Conservation (phyloP, 2,888 invertebrate species). For the Minunthozetes semirufus region DNA sequence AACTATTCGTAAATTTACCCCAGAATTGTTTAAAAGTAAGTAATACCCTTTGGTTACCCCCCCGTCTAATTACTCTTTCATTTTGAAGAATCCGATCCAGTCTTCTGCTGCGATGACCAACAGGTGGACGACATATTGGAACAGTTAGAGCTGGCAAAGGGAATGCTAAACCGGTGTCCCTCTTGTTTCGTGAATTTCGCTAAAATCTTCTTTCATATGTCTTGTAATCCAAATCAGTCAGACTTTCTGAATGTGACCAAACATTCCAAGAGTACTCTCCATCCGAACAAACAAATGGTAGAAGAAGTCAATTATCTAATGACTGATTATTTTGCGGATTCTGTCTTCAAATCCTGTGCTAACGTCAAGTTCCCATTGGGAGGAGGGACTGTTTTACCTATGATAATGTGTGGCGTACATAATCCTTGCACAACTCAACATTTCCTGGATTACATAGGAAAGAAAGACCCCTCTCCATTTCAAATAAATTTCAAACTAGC, state of each 20-base stretch:
- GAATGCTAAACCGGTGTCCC: conserved; percentile 69
- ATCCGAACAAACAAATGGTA: conserved; percentile 39
- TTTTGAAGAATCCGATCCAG: conserved; percentile 25
- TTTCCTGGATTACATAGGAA: conserved; percentile 50
- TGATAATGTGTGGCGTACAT: conserved; percentile 74
- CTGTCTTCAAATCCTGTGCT: conserved; percentile 68
- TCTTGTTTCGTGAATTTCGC: conserved; percentile 78
- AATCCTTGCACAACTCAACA: conserved; percentile 60
- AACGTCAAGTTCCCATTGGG: conserved; percentile 73
- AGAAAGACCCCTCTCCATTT: conserved; percentile 46
- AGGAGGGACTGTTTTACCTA: conserved; percentile 53
- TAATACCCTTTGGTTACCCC: too few relatives aligned
- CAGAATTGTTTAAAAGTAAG: conserved; percentile 30
- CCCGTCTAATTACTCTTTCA: too few relatives aligned
- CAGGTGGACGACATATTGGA: conserved; percentile 31
- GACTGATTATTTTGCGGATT: conserved; percentile 58
- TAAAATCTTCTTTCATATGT: conserved; percentile 72
- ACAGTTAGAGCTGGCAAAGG: conserved; percentile 1
- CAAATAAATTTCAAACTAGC: conserved; percentile 47
- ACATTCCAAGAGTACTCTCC: conserved; percentile 24
- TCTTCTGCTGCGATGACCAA: conserved; percentile 40
- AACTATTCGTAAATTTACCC: conserved; percentile 32
- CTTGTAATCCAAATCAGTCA: conserved; percentile 71
- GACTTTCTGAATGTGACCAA: conserved; percentile 60
- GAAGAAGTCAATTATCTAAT: conserved; percentile 62